Evolutionary conservation across 2,888 invertebrate genomes (phyloP).

Genomic region (Apotomis turbidana): DNA sequence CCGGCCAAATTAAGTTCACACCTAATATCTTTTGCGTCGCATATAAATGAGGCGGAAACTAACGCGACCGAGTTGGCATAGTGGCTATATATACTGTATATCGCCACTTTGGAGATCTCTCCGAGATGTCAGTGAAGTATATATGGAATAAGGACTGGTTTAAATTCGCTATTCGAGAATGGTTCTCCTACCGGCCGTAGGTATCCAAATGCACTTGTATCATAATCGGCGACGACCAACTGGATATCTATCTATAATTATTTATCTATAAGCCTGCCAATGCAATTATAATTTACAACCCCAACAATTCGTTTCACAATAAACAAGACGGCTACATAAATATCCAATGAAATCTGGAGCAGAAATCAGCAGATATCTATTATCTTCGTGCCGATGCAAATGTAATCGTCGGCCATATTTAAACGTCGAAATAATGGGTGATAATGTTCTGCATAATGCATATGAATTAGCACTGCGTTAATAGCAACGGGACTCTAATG

Average conservation of each 20-base stretch:
- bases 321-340: constrained; percentile 14
- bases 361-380: constrained; percentile 24
- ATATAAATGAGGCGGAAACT: too few species aligned
- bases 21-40: too few species aligned
- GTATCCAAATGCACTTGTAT: neutral
- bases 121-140: too few species aligned
- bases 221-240: neutral
- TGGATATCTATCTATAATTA: neutral
- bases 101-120: too few species aligned
- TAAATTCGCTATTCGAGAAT: too few species aligned
- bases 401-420: constrained; percentile 19
- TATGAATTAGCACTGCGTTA: constrained; percentile 2
- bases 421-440: constrained; percentile 20
- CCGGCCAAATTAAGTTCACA: too few species aligned
- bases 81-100: too few species aligned
- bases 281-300: constrained; percentile 20
- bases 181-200: too few species aligned
- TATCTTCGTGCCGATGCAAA: constrained; percentile 22
- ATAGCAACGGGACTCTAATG: neutral
- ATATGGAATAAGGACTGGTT: too few species aligned
- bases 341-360: constrained; percentile 17
- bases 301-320: constrained; percentile 17
- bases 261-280: neutral
- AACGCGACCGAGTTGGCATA: too few species aligned
- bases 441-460: constrained; percentile 21